Percentiles rank a stretch among this genome's conserved stretches.
Conservation (phyloP, 2,797 vertebrate species). For the Tamandua tetradactyla region DNA sequence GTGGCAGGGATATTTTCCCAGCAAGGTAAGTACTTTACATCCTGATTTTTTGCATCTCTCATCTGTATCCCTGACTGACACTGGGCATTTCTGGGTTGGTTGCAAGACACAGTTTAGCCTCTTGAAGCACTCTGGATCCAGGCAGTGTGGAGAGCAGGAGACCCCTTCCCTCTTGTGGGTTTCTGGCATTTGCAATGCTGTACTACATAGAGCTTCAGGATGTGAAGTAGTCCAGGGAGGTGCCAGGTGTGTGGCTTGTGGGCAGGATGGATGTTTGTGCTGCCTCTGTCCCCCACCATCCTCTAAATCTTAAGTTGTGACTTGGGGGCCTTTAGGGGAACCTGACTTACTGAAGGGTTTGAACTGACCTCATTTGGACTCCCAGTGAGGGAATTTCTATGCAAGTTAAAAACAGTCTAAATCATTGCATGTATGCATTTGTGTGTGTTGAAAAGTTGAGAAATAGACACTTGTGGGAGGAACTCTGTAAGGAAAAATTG, state of each 20-base stretch:
- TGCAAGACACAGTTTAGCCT: constrained; percentile 35
- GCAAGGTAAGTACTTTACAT: not conserved
- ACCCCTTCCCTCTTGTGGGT: constrained; percentile 87
- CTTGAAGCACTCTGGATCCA: constrained; percentile 65
- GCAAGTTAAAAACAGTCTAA: no score
- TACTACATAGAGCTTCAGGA: constrained; percentile 87
- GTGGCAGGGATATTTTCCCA: no score
- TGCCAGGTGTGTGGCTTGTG: no score
- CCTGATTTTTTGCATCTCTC: not conserved
- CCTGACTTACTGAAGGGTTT: no score
- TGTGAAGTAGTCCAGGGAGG: constrained; percentile 79
- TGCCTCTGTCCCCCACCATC: not conserved
- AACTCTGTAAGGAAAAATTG: not conserved
- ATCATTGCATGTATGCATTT: no score
- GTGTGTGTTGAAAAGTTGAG: no score
- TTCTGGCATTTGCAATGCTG: constrained; percentile 89
- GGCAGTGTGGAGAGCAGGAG: constrained; percentile 83
- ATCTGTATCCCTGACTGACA: not conserved
- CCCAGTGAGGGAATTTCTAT: no score
- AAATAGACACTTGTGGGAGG: no score
- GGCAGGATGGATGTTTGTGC: no score
- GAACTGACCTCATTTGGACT: no score
- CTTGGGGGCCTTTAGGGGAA: no score
- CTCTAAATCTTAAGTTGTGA: no score
- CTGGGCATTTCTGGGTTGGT: not conserved